These are phyloP conservation scores for Odontamblyopus rebecca DNA, from an alignment of 2,797 vertebrate genomes.

Conservation along the genomic window DNA sequence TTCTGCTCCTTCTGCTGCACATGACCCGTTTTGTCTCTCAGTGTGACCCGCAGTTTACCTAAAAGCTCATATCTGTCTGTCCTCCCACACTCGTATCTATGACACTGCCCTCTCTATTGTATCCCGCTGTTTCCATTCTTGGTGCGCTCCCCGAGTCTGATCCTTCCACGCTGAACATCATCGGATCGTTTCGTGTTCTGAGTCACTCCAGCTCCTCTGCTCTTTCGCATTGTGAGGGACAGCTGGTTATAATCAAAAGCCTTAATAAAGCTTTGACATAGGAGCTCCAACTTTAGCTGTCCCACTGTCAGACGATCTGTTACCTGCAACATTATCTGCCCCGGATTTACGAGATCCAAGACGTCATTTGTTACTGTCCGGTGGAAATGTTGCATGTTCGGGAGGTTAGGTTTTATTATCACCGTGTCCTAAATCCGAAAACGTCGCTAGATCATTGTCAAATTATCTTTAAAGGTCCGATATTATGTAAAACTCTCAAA, in stretches of 20 bases:
- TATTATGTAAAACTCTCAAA: too few relatives aligned
- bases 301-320: slow-evolving; percentile 58
- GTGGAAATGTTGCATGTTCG: slow-evolving; percentile 36
- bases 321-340: slow-evolving; percentile 54
- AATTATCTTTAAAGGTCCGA: slow-evolving; percentile 39
- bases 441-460: slow-evolving; percentile 42
- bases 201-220: slow-evolving; percentile 59
- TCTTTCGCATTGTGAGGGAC: slow-evolving; percentile 36
- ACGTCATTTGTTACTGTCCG: slow-evolving; percentile 48
- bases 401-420: slow-evolving; percentile 54
- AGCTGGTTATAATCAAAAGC: slow-evolving; percentile 78
- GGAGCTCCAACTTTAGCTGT: slow-evolving; percentile 47
- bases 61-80: slow-evolving; percentile 23
- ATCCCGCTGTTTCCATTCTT: slow-evolving; percentile 29
- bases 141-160: slow-evolving; percentile 33
- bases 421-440: slow-evolving; percentile 32
- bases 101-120: slow-evolving; percentile 35
- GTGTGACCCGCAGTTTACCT: slow-evolving; percentile 8
- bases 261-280: slow-evolving; percentile 70
- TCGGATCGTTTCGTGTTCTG: slow-evolving; percentile 60
- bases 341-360: slow-evolving; percentile 56
- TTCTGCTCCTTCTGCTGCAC: too few relatives aligned
- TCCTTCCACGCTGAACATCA: slow-evolving; percentile 56
- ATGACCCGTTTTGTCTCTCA: neutral
- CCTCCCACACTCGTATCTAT: slow-evolving; percentile 23